These are phyloP conservation scores for Alsophila aescularia DNA, from an alignment of 2,888 invertebrate genomes.

Conservation along the genomic window DNA sequence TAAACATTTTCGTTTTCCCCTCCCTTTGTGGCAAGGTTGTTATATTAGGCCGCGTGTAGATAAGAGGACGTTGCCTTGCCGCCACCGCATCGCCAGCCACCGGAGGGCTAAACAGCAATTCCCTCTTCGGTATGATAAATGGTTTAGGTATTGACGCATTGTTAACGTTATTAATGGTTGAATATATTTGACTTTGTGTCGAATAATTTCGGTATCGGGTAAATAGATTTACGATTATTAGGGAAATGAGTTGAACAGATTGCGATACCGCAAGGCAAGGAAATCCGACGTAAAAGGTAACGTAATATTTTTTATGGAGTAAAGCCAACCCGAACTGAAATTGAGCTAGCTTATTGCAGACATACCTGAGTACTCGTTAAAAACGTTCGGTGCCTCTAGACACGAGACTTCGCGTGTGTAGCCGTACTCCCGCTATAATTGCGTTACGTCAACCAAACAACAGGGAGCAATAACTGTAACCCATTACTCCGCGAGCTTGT, in stretches of 20 bases:
- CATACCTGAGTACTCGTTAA: conserved; percentile 20
- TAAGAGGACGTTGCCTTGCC: conserved; percentile 48
- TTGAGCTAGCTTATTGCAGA: conserved; percentile 3
- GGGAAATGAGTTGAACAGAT: neutral
- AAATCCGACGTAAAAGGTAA: neutral
- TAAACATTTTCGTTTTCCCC: conserved; percentile 58
- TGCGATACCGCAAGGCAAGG: neutral
- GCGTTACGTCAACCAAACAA: conserved; percentile 61
- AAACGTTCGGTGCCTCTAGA: conserved; percentile 32
- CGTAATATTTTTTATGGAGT: neutral
- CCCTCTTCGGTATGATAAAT: conserved; percentile 52
- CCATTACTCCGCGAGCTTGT: conserved; percentile 47
- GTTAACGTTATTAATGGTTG: conserved; percentile 42
- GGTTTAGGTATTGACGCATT: conserved; percentile 40
- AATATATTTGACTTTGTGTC: conserved; percentile 39
- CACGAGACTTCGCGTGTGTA: conserved; percentile 65
- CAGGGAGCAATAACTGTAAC: conserved; percentile 61
- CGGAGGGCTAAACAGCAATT: conserved; percentile 47
- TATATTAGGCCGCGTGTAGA: conserved; percentile 54
- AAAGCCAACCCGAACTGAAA: neutral
- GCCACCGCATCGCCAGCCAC: conserved; percentile 31
- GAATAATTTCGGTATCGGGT: conserved; percentile 1
- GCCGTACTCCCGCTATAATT: conserved; percentile 53
- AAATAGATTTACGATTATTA: neutral
- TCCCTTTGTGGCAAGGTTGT: conserved; percentile 52